Percentiles rank a stretch among this genome's conserved stretches.
Evolutionary conservation across 2,797 vertebrate species (phyloP).

Genomic region (Pangasius larnaudii): DNA sequence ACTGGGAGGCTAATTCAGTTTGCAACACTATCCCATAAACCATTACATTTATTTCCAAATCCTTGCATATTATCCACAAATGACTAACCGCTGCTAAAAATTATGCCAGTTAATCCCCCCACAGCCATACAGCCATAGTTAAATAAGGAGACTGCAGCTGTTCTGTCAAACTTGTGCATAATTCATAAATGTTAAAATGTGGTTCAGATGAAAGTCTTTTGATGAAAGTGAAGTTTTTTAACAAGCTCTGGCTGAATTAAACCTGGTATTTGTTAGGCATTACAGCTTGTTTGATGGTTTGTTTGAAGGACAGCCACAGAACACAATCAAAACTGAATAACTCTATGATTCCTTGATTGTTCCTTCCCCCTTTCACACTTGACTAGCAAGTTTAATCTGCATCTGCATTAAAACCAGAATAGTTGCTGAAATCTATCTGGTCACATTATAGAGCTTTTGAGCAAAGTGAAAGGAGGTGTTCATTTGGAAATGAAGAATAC

Average conservation of each 20-base stretch:
- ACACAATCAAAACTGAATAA: slow-evolving; percentile 54
- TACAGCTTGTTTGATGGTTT: slow-evolving; percentile 27
- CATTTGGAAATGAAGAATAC: not conserved
- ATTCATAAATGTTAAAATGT: slow-evolving; percentile 31
- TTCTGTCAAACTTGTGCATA: not conserved
- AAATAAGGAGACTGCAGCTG: slow-evolving; percentile 26
- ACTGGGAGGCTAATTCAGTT: not conserved
- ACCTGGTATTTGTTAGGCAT: slow-evolving; percentile 44
- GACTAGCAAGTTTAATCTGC: slow-evolving; percentile 30
- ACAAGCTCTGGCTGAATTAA: slow-evolving; percentile 38
- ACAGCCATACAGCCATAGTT: slow-evolving; percentile 22
- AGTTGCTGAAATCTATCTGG: not conserved
- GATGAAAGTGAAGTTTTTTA: slow-evolving; percentile 11
- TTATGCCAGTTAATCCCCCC: not conserved
- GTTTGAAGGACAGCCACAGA: slow-evolving; percentile 45
- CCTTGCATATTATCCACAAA: slow-evolving; percentile 12
- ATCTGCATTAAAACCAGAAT: slow-evolving; percentile 1
- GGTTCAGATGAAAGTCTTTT: slow-evolving; percentile 33
- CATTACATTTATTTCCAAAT: slow-evolving; percentile 18
- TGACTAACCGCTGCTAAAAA: slow-evolving; percentile 28
- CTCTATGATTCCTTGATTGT: slow-evolving; percentile 30
- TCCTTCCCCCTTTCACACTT: slow-evolving; percentile 31
- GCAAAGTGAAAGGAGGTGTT: not conserved
- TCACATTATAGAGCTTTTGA: not conserved
- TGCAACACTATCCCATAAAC: not conserved